These are phyloP conservation scores for Catocala nupta DNA, from an alignment of 2,888 invertebrate species.

Conservation along the genomic window DNA sequence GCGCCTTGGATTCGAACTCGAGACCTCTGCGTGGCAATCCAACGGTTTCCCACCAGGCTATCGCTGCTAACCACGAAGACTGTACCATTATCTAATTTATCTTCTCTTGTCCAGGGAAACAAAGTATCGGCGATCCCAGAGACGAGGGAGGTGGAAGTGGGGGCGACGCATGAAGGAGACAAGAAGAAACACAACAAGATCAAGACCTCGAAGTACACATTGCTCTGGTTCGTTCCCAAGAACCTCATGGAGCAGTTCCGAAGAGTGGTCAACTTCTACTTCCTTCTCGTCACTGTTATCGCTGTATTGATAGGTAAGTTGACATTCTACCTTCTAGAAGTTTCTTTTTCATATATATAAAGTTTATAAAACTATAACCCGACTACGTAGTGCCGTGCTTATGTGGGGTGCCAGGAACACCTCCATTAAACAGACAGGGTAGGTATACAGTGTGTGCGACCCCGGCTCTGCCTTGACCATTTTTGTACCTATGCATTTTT, in stretches of 20 bases:
- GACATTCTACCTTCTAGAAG: too few species aligned
- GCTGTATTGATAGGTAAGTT: slow-evolving; percentile 89
- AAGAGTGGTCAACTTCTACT: slow-evolving; percentile 94
- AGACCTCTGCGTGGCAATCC: too few species aligned
- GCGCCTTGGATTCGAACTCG: too few species aligned
- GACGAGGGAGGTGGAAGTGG: slow-evolving; percentile 88
- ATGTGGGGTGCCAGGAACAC: too few species aligned
- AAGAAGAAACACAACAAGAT: slow-evolving; percentile 85
- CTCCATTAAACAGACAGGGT: too few species aligned
- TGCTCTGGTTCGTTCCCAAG: slow-evolving; percentile 93
- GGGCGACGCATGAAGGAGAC: slow-evolving; percentile 72
- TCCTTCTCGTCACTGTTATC: slow-evolving; percentile 91
- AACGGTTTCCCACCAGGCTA: too few species aligned
- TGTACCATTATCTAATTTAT: not conserved
- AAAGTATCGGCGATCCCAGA: slow-evolving; percentile 87
- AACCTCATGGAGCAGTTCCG: slow-evolving; percentile 94
- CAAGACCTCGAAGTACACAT: slow-evolving; percentile 91
- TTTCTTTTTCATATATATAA: too few species aligned
- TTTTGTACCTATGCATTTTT: too few species aligned
- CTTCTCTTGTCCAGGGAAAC: slow-evolving; percentile 81
- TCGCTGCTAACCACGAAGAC: not conserved
- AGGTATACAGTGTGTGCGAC: too few species aligned
- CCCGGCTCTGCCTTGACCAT: too few species aligned
- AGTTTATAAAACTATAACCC: too few species aligned
- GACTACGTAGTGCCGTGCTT: too few species aligned